Percentiles rank a stretch among this genome's conserved stretches.
phyloP scores from a whole-genome alignment of 2,888 invertebrate species.

The Thecophora atra region DNA sequence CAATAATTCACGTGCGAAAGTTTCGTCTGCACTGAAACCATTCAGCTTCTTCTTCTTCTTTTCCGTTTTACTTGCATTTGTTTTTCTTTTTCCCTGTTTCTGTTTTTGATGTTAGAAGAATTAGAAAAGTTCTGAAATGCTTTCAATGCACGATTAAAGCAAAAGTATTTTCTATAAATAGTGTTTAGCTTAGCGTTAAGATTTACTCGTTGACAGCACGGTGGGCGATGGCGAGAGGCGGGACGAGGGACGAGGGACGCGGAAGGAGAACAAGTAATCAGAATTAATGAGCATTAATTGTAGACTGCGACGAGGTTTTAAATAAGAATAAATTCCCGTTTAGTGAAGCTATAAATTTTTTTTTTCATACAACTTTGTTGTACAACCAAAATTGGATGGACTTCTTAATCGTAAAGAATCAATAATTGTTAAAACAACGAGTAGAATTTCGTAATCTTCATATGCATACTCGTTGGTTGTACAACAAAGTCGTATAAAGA shows the following conservation, averaged over 20 bases:
- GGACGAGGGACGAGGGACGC: too few species aligned
- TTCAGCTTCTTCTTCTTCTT: conserved; percentile 20
- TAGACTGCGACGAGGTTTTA: neutral
- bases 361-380: too few species aligned
- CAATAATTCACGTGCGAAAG: conserved; percentile 21
- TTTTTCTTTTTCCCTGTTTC: neutral
- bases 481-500: too few species aligned
- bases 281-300: conserved; percentile 29
- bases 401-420: too few species aligned
- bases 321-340: neutral
- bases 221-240: too few species aligned
- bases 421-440: too few species aligned
- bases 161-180: conserved; percentile 25
- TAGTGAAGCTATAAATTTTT: neutral
- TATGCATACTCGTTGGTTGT: too few species aligned
- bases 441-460: too few species aligned
- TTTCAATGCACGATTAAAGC: neutral
- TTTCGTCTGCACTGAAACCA: neutral
- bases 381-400: too few species aligned
- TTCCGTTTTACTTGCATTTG: conserved; percentile 10
- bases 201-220: neutral
- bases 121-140: conserved; percentile 21
- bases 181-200: conserved; percentile 28
- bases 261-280: conserved; percentile 11
- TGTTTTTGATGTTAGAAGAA: conserved; percentile 3